Percentiles rank a stretch among this genome's conserved stretches.
Conservation (phyloP, 2,888 invertebrate genomes). For the Empis stercorea region DNA sequence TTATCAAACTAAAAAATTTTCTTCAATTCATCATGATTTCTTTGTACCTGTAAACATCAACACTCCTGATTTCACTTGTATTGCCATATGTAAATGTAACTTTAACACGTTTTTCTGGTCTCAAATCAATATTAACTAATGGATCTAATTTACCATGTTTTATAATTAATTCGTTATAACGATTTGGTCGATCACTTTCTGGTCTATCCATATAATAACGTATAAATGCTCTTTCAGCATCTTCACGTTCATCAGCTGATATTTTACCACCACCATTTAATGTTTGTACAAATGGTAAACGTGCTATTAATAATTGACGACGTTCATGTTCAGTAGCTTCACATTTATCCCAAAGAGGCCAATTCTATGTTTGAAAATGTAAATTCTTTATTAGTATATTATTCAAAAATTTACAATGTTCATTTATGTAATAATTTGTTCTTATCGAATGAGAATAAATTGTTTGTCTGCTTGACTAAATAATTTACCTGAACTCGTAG, state of each 20-base stretch:
- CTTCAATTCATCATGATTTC: no score
- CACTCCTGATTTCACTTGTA: constrained; percentile 56
- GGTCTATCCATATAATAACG: constrained; percentile 83
- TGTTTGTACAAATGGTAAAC: constrained; percentile 71
- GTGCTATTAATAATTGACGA: constrained; percentile 72
- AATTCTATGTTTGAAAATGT: constrained; percentile 34
- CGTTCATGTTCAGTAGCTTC: constrained; percentile 83
- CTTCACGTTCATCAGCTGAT: constrained; percentile 72
- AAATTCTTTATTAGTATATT: no score
- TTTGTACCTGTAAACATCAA: constrained; percentile 54
- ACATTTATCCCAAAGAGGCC: constrained; percentile 61
- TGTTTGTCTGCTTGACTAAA: background rate
- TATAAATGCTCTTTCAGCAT: constrained; percentile 87
- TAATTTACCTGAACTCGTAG: constrained; percentile 60
- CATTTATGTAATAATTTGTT: no score
- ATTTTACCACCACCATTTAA: constrained; percentile 84
- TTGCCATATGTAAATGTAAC: constrained; percentile 72
- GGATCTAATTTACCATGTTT: constrained; percentile 85
- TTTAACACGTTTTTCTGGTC: constrained; percentile 75
- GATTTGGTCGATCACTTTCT: constrained; percentile 66
- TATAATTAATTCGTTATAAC: constrained; percentile 60
- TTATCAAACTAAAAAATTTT: no score
- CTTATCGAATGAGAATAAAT: no score
- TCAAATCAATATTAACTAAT: constrained; percentile 73
- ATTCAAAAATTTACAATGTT: no score